Percentiles rank a stretch among this genome's conserved stretches.
Evolutionary conservation across 2,113 vertebrate species (phyloP).

Genomic region (Ondatra zibethicus): DNA sequence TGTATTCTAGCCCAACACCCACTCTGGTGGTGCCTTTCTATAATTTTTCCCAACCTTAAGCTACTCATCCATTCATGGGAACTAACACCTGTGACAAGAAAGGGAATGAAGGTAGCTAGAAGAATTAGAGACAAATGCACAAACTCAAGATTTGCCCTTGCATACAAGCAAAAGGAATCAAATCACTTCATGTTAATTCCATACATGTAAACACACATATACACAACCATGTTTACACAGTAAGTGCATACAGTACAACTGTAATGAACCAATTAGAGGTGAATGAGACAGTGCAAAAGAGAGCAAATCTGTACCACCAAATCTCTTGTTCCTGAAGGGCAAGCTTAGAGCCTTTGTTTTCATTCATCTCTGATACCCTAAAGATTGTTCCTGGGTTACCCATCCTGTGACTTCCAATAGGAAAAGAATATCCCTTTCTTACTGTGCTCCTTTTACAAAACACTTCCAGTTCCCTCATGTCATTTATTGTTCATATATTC

Average conservation of each 20-base stretch:
- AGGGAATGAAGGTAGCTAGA: background rate
- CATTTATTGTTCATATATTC: conserved; percentile 69
- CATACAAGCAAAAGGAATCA: background rate
- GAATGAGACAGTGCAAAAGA: background rate
- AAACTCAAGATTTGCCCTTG: too few relatives aligned
- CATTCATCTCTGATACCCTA: background rate
- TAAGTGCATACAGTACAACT: background rate
- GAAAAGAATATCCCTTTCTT: background rate
- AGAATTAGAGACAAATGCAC: background rate
- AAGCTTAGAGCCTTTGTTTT: background rate
- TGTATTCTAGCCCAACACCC: background rate
- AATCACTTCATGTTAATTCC: background rate
- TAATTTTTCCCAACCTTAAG: background rate
- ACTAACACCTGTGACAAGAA: background rate
- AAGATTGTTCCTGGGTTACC: background rate
- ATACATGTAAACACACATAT: background rate
- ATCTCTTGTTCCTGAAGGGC: background rate
- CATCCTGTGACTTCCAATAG: background rate
- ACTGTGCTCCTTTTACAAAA: background rate
- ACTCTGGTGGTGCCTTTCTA: background rate
- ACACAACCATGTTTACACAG: background rate
- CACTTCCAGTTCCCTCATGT: conserved; percentile 33
- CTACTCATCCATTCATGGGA: background rate
- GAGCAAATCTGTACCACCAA: background rate
- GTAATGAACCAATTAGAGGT: background rate